A percentile compares a stretch with the other conserved stretches of the same genome.
Evolutionary conservation across 2,113 vertebrate species (phyloP).

Genomic region (Neopipo cinnamomea): DNA sequence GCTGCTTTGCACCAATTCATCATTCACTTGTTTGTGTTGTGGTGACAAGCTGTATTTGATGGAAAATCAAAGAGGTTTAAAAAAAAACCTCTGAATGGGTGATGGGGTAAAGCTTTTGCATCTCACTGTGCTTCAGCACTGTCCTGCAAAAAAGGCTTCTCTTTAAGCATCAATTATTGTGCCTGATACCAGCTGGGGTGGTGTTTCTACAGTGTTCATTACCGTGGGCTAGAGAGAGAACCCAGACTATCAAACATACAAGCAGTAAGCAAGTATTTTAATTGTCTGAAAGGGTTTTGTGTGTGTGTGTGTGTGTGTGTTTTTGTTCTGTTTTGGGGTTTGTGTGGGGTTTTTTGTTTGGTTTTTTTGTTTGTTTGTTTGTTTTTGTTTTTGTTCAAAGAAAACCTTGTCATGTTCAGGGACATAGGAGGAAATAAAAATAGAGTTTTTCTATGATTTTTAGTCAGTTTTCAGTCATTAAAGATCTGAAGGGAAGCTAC

Average conservation of each 20-base stretch:
- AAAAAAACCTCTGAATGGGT: not conserved
- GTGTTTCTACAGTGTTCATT: not conserved
- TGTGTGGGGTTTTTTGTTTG: too few relatives aligned
- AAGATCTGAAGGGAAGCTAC: not conserved
- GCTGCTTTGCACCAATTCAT: not conserved
- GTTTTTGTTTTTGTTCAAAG: not conserved
- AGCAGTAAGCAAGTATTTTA: not conserved
- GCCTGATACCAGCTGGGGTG: not conserved
- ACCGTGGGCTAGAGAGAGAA: not conserved
- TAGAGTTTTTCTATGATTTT: not conserved
- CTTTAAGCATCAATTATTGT: not conserved
- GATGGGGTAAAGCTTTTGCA: not conserved
- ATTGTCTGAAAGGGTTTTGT: not conserved
- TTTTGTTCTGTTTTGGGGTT: not conserved
- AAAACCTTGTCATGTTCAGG: not conserved
- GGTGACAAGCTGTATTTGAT: not conserved
- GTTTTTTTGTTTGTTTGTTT: not conserved
- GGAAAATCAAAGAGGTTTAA: not conserved
- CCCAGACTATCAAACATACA: not conserved
- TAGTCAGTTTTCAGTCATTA: not conserved
- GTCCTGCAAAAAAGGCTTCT: not conserved
- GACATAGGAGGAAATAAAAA: not conserved
- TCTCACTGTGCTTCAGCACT: not conserved
- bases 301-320: too few relatives aligned
- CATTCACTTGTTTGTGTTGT: not conserved